A percentile compares a stretch with the other conserved stretches of the same genome.
These are phyloP conservation scores for Albula glossodonta DNA, from an alignment of 2,113 vertebrate genomes.

Conservation along the genomic window DNA sequence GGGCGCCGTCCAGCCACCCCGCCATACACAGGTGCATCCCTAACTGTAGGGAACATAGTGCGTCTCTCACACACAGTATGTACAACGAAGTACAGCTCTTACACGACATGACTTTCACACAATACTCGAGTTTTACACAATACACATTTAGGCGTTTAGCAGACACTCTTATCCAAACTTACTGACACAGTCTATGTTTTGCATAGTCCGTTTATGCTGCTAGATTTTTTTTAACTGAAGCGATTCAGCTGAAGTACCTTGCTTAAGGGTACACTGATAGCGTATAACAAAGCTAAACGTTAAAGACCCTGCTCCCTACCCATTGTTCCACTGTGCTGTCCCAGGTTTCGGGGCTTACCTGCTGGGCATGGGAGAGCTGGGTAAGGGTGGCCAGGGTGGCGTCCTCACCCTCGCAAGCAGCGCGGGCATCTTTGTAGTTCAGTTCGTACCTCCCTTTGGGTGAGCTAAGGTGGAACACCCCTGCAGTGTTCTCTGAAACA, in stretches of 20 bases:
- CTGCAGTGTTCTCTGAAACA: slow-evolving; percentile 80
- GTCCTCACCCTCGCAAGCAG: slow-evolving; percentile 73
- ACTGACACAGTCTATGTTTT: too few species aligned
- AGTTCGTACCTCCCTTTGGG: slow-evolving; percentile 76
- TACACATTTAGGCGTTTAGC: too few species aligned
- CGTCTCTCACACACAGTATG: neutral
- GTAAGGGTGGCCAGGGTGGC: slow-evolving; percentile 77
- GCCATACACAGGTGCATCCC: slow-evolving; percentile 87
- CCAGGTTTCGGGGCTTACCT: slow-evolving; percentile 66
- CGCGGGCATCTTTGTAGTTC: slow-evolving; percentile 77
- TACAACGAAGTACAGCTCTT: neutral
- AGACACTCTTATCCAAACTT: too few species aligned
- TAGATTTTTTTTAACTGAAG: too few species aligned
- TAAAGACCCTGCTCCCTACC: too few species aligned
- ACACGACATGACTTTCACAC: neutral
- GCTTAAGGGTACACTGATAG: too few species aligned
- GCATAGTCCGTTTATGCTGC: too few species aligned
- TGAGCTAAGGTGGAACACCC: slow-evolving; percentile 88
- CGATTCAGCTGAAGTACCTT: too few species aligned
- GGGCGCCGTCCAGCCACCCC: slow-evolving; percentile 84
- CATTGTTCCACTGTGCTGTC: too few species aligned
- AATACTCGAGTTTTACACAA: too few species aligned
- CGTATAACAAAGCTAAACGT: too few species aligned
- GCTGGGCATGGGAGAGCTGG: slow-evolving; percentile 87
- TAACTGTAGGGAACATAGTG: slow-evolving; percentile 65